Evolutionary conservation across 1,140 invertebrate genomes (phyloP).

Genomic region (Akabosia matsudoensis): DNA sequence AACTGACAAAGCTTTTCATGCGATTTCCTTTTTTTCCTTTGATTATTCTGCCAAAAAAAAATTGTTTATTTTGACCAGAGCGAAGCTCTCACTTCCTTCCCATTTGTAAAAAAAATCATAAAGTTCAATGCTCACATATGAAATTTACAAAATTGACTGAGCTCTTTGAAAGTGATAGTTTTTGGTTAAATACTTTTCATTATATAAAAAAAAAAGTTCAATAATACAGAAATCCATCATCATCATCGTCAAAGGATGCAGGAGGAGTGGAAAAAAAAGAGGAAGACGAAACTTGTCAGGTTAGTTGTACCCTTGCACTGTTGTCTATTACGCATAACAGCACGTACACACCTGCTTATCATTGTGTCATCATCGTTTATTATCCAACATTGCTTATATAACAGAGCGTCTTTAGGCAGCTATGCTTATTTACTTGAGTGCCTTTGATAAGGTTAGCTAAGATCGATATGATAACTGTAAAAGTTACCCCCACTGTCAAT

Average conservation of each 20-base stretch:
- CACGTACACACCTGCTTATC: background rate
- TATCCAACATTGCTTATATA: too few relatives aligned
- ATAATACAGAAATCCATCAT: constrained; percentile 12
- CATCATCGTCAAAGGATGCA: background rate
- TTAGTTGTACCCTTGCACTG: constrained; percentile 12
- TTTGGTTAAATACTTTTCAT: constrained; percentile 22
- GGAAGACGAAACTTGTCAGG: constrained; percentile 20
- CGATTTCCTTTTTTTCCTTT: constrained; percentile 16
- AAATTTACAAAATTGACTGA: constrained; percentile 15
- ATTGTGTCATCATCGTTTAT: background rate
- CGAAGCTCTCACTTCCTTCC: background rate
- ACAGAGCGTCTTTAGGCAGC: too few relatives aligned
- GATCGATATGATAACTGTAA: too few relatives aligned
- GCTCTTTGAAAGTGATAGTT: constrained; percentile 20
- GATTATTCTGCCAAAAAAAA: too few relatives aligned
- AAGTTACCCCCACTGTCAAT: too few relatives aligned
- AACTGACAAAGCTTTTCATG: background rate
- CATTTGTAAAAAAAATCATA: too few relatives aligned
- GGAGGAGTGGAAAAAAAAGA: background rate
- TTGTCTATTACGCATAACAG: background rate
- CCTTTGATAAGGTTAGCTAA: too few relatives aligned
- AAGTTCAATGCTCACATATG: constrained; percentile 23
- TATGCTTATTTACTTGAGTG: too few relatives aligned
- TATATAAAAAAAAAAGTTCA: constrained; percentile 18
- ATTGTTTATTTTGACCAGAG: background rate